Base-by-base conservation (phyloP, 2,888 invertebrate species). In the Tiliacea citrago region DNA sequence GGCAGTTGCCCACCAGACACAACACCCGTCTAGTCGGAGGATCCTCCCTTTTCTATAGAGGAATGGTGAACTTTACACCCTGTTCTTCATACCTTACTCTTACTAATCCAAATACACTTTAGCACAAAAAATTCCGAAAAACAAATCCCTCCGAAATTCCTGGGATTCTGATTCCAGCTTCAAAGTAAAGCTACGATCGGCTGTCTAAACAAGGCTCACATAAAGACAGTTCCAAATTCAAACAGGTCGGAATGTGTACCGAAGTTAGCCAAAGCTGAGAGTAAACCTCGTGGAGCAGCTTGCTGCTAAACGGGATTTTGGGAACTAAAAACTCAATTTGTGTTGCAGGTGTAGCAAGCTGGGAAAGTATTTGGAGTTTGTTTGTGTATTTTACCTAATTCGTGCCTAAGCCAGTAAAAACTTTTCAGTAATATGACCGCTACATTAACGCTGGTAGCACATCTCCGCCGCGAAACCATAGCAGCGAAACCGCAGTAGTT, bases 151-250 rank as follows among this genome's bases (percentile, higher is more conserved):
- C 51, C 8, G 1, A 51, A 60, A 47, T 45, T 18, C n/a, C 51
- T 47, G 47, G n/a, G 16, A 72, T 72, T 55, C 24, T 16, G 68
- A 24, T 47, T 61, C n/a, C 57, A 55, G 49, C 68, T 35, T 35
- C 49, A 68, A 80, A 68, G 58, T 74, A 68, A 62, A 70, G 70
- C 60, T 58, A 16, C 39, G 53, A 81, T 67, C 65, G 45, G 62
- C n/a, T 71, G 45, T 60, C 66, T 68, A 84, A 75, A 82, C 71
- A 84, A 9, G 45, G 60, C 21, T 53, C 70, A 68, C 68, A 55
- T 80, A 51, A 75, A 68, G 85, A 84, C 69, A 81, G 84, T 80
- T 71, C 45, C n/a, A 21, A 84, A 82, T 68, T 82, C 75, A 85
- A 84, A 79, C 73, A 83, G 74, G 65, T 79, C 62, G 70, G 61